Base-by-base conservation (phyloP, 2,113 vertebrate genomes). In the Xiphias gladius region DNA sequence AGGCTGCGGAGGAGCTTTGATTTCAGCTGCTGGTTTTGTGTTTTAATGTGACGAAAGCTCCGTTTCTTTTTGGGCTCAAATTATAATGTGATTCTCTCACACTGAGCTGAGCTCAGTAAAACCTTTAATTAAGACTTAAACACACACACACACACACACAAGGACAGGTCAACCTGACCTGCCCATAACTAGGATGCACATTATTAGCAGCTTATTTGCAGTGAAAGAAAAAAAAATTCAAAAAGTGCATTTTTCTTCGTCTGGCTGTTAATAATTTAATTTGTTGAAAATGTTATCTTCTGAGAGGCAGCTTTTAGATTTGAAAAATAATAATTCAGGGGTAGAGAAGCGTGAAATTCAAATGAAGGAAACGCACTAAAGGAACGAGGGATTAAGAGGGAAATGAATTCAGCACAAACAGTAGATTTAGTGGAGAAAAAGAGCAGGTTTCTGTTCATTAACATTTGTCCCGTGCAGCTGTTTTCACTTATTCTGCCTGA, bases 61-160 rank as follows among this genome's bases (percentile, higher is more conserved):
- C 3, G 57, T 74, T 68, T 74, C 39, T 0, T 12, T 83, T 70
- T 73, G 26, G 0, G 63, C 28, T 80, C 2, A 13, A 66, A 86
- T 77, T 41, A 83, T 73, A 74, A 76, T 79, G 12, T 59, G 32
- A 61, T 46, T 57, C 35, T 80, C 73, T 76, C 73, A 80, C 52
- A 22, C 32, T n/a, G 73, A 71, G 69, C 73, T 11, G 69, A 55
- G 35, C 57, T 1, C 26, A 3, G 19, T 46, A 59, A 73, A 63
- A 10, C 74, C 76, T 63, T 6, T 76, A 83, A 79, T 79, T 80
- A 83, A 58, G 4, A 43, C 43, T 2, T 30, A 54, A 20, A 54
- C 52, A 54, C 52, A 54, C 52, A 54, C 52, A 54, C 66, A 61
- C 65, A n/a, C 50, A 50, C 48, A 35, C n/a, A 1, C 41, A 11